Conservation (phyloP, 2,113 vertebrate genomes). For the Pongo pygmaeus region DNA sequence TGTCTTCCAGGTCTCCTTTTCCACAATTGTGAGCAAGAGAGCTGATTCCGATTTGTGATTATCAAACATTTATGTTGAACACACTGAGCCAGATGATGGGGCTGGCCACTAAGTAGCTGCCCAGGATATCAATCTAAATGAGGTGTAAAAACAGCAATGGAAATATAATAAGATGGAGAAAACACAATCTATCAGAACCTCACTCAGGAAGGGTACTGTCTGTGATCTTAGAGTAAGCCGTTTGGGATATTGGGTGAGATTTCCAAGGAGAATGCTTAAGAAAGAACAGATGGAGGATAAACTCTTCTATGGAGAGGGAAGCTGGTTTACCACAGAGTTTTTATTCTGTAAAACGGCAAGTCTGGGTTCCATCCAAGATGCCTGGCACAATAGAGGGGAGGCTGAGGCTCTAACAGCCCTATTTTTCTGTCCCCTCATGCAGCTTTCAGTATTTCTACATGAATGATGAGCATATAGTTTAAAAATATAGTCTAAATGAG, state of each 20-base stretch:
- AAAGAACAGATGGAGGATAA: constrained; percentile 59
- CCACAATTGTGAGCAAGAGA: not conserved
- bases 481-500: not conserved
- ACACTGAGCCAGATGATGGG: not conserved
- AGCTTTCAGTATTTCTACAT: not conserved
- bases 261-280: constrained; percentile 54
- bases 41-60: constrained; percentile 20
- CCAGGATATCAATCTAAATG: constrained; percentile 14
- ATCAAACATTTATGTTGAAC: constrained; percentile 36
- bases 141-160: constrained; percentile 55
- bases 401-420: not conserved
- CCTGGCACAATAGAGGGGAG: not conserved
- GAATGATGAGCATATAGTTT: not conserved
- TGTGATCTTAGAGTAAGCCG: constrained; percentile 31
- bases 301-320: constrained; percentile 21
- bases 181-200: not conserved
- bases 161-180: constrained; percentile 54
- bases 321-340: constrained; percentile 30
- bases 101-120: constrained; percentile 50
- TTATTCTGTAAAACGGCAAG: not conserved
- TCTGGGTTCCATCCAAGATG: constrained; percentile 23
- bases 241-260: constrained; percentile 55
- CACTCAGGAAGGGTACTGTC: constrained; percentile 34
- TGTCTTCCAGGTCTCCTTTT: not conserved
- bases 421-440: not conserved